Conservation (phyloP, 2,888 invertebrate species). For the Pollenia labialis region DNA sequence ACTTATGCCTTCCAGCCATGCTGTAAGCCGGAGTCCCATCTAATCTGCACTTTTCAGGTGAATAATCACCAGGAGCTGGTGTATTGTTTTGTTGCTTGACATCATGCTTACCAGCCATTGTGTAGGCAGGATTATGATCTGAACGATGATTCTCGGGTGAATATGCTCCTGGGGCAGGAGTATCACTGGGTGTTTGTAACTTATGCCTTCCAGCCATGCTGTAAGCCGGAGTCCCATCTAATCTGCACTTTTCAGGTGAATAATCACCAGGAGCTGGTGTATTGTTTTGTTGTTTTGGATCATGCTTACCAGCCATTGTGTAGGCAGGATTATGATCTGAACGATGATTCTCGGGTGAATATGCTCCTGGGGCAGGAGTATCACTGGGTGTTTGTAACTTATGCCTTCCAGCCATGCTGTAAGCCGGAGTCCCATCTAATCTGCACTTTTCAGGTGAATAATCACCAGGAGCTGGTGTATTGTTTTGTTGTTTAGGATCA, state of each 20-base stretch:
- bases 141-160: no score
- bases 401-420: slow-evolving; percentile 86
- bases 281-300: slow-evolving; percentile 85
- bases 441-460: slow-evolving; percentile 87
- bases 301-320: slow-evolving; percentile 85
- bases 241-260: slow-evolving; percentile 85
- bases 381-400: slow-evolving; percentile 84
- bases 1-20: no score
- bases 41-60: slow-evolving; percentile 84
- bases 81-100: slow-evolving; percentile 82
- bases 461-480: slow-evolving; percentile 85
- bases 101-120: slow-evolving; percentile 84
- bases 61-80: slow-evolving; percentile 86
- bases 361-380: slow-evolving; percentile 86
- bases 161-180: no score
- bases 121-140: slow-evolving; percentile 83
- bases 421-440: slow-evolving; percentile 83
- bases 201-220: no score
- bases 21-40: no score
- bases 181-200: no score
- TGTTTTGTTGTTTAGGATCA: slow-evolving; percentile 82
- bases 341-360: no score
- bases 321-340: slow-evolving; percentile 84
- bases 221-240: no score
- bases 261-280: slow-evolving; percentile 86